A percentile compares a stretch with the other conserved stretches of the same genome.
phyloP scores from a whole-genome alignment of 1,140 invertebrate species.

The Drosophila bifasciata region DNA sequence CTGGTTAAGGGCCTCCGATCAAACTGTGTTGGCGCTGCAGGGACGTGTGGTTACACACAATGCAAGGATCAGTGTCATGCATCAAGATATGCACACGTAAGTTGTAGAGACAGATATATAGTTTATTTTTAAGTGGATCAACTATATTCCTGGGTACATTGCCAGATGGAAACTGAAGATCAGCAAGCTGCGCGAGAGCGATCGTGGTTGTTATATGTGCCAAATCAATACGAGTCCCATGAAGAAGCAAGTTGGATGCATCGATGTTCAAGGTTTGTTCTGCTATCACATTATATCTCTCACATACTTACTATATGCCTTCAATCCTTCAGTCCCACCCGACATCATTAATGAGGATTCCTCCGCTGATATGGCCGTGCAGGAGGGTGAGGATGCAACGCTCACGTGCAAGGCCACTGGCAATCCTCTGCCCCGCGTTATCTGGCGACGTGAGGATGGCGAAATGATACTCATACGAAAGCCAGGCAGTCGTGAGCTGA shows the following conservation, averaged over 20 bases:
- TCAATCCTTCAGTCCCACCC: slow-evolving; percentile 87
- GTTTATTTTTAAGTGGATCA: background rate
- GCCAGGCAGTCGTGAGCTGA: slow-evolving; percentile 86
- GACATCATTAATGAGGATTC: slow-evolving; percentile 91
- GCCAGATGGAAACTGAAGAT: slow-evolving; percentile 90
- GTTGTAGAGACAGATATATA: background rate
- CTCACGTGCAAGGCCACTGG: slow-evolving; percentile 91
- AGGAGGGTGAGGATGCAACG: slow-evolving; percentile 92
- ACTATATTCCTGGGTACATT: background rate
- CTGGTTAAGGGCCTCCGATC: slow-evolving; percentile 95
- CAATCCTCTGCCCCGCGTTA: slow-evolving; percentile 89
- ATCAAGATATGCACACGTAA: slow-evolving; percentile 88
- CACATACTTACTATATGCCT: background rate
- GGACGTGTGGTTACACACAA: slow-evolving; percentile 95
- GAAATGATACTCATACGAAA: slow-evolving; percentile 89
- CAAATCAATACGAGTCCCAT: slow-evolving; percentile 95
- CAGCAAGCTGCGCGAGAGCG: slow-evolving; percentile 88
- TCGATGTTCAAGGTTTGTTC: slow-evolving; percentile 91
- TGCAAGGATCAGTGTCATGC: slow-evolving; percentile 90
- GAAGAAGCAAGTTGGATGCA: slow-evolving; percentile 94
- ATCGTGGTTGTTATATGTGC: slow-evolving; percentile 93
- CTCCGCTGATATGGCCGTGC: slow-evolving; percentile 90
- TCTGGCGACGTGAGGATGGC: slow-evolving; percentile 89
- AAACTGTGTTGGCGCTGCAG: slow-evolving; percentile 94
- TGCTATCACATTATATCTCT: slow-evolving; percentile 55